phyloP scores from a whole-genome alignment of 1,140 invertebrate species.

The Drosophila lacteicornis region DNA sequence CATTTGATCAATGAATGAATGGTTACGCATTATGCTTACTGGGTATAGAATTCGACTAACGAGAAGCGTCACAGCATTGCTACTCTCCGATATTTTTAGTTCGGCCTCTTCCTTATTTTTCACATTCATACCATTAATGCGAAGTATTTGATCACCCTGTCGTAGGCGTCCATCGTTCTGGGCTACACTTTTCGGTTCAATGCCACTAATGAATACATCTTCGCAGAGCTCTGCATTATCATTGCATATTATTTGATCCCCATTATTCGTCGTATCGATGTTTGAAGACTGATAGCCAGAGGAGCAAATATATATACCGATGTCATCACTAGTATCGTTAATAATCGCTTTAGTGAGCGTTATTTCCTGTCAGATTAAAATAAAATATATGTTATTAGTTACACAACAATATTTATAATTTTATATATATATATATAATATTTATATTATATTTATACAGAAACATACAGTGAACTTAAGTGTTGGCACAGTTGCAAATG shows the following conservation, averaged over 20 bases:
- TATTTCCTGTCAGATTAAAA: constrained; percentile 87
- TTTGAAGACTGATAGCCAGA: constrained; percentile 85
- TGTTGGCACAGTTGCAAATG: too few relatives aligned
- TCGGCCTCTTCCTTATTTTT: constrained; percentile 87
- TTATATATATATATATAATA: too few relatives aligned
- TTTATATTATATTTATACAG: too few relatives aligned
- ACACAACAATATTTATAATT: too few relatives aligned
- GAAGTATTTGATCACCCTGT: constrained; percentile 91
- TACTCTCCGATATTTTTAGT: constrained; percentile 84
- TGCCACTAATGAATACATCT: constrained; percentile 90
- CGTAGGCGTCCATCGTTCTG: constrained; percentile 89
- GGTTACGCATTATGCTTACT: constrained; percentile 71
- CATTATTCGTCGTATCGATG: constrained; percentile 85
- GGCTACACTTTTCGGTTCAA: constrained; percentile 89
- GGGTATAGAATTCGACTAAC: constrained; percentile 87
- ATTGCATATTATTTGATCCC: constrained; percentile 21
- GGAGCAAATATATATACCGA: constrained; percentile 90
- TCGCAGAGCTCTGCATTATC: constrained; percentile 84
- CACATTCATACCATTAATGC: constrained; percentile 87
- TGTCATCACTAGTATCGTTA: constrained; percentile 86
- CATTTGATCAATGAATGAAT: background rate
- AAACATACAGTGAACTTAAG: too few relatives aligned
- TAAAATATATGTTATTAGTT: background rate
- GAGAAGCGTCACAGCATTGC: constrained; percentile 86
- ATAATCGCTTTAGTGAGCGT: constrained; percentile 84